Conservation (phyloP, 2,797 vertebrate genomes). For the Spinus olivaceus region DNA sequence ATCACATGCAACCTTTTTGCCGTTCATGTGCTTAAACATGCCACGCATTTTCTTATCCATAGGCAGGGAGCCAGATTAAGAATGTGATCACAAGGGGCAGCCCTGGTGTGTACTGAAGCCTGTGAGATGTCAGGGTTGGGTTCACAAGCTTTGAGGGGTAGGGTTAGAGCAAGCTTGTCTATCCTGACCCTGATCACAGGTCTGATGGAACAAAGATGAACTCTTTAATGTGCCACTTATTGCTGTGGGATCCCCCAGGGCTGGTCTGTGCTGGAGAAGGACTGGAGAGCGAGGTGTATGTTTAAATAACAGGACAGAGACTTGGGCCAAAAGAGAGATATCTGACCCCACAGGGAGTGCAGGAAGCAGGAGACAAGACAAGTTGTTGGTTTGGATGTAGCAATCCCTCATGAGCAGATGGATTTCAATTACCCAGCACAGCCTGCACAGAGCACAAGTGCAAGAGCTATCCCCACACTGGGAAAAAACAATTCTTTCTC, state of each 20-base stretch:
- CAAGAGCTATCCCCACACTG: not conserved
- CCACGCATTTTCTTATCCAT: not conserved
- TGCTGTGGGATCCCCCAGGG: not conserved
- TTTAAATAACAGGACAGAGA: not conserved
- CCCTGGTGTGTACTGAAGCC: not conserved
- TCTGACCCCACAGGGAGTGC: not conserved
- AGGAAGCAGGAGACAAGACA: not conserved
- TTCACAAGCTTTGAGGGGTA: not conserved
- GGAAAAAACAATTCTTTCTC: not conserved
- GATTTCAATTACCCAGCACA: not conserved
- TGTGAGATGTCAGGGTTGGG: not conserved
- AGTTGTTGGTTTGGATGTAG: not conserved
- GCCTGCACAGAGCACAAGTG: not conserved
- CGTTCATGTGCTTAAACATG: not conserved
- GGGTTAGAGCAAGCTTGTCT: not conserved
- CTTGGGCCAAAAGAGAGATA: not conserved
- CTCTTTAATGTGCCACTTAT: not conserved
- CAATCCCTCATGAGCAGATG: not conserved
- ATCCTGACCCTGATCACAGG: accelerated
- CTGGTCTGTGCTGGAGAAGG: not conserved
- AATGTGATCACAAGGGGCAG: not conserved
- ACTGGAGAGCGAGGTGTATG: not conserved
- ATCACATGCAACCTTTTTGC: not conserved
- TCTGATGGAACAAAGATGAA: not conserved
- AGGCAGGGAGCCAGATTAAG: not conserved